phyloP scores from a whole-genome alignment of 1,140 invertebrate species.

The Lepidurus packardi region DNA sequence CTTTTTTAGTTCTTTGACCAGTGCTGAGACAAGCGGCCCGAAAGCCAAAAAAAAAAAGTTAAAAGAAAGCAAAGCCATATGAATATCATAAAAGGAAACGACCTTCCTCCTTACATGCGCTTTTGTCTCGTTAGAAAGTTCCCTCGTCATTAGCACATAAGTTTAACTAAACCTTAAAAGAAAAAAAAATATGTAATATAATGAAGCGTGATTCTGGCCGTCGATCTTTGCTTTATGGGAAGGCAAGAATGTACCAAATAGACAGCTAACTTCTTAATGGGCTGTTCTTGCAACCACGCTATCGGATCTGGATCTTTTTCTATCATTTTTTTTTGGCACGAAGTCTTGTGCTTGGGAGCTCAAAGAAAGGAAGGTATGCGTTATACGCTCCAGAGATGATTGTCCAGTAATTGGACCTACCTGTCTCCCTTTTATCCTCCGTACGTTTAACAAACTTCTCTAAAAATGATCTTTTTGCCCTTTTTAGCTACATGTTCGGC shows the following conservation, averaged over 20 bases:
- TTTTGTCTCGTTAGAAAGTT: slow-evolving; percentile 5
- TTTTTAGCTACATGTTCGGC: no score
- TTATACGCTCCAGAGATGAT: no score
- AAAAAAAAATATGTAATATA: neutral
- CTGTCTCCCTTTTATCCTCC: no score
- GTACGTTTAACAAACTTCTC: no score
- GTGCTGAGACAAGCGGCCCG: neutral
- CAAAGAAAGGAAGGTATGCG: no score
- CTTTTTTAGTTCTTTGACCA: neutral
- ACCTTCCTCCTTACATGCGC: neutral
- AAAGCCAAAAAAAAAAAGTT: neutral
- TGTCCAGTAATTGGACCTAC: no score
- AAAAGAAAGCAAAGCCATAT: neutral
- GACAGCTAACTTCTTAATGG: neutral
- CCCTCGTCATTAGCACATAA: neutral
- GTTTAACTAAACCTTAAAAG: neutral
- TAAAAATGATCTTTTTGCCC: no score
- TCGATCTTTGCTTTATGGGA: neutral
- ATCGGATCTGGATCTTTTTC: neutral
- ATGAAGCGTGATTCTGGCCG: neutral
- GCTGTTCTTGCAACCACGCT: neutral
- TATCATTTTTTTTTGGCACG: no score
- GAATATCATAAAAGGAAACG: neutral
- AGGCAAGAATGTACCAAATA: neutral
- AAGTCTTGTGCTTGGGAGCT: no score